These are phyloP conservation scores for Anguilla anguilla DNA, from an alignment of 2,797 vertebrate species.

Conservation along the genomic window DNA sequence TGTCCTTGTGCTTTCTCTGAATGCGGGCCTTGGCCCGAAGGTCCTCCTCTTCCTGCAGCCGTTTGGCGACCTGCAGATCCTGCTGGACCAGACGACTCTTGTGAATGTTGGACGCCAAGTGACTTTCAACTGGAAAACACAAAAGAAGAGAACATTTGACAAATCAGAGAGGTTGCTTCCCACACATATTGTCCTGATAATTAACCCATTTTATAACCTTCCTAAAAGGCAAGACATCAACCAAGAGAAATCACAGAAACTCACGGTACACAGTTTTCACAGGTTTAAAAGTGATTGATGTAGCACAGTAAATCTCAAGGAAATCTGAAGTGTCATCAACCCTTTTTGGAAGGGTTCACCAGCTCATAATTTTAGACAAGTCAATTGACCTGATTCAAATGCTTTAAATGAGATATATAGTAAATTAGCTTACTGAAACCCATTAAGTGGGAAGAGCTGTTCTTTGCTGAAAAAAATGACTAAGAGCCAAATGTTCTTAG, in stretches of 20 bases:
- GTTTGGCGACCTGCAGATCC: conserved; percentile 92
- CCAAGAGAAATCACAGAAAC: neutral
- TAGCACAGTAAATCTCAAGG: neutral
- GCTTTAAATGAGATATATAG: neutral
- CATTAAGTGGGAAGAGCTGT: neutral
- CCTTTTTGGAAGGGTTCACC: neutral
- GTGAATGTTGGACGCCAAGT: conserved; percentile 93
- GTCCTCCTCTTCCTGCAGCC: conserved; percentile 93
- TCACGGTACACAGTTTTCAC: neutral
- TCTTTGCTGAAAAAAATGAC: neutral
- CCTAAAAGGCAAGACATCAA: neutral
- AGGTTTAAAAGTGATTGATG: neutral
- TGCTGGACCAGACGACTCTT: conserved; percentile 92
- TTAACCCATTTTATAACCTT: neutral
- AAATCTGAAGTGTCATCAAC: neutral
- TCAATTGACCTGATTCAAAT: neutral
- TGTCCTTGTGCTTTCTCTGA: conserved; percentile 77
- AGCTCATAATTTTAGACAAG: neutral
- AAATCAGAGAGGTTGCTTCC: neutral
- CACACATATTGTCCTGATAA: neutral
- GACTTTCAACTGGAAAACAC: conserved; percentile 86
- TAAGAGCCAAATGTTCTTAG: neutral
- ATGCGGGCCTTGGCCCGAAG: conserved; percentile 79
- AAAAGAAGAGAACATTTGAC: neutral
- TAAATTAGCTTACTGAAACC: neutral